A percentile compares a stretch with the other conserved stretches of the same genome.
Conservation (phyloP, 2,113 vertebrate genomes). For the Callaeas wilsoni region DNA sequence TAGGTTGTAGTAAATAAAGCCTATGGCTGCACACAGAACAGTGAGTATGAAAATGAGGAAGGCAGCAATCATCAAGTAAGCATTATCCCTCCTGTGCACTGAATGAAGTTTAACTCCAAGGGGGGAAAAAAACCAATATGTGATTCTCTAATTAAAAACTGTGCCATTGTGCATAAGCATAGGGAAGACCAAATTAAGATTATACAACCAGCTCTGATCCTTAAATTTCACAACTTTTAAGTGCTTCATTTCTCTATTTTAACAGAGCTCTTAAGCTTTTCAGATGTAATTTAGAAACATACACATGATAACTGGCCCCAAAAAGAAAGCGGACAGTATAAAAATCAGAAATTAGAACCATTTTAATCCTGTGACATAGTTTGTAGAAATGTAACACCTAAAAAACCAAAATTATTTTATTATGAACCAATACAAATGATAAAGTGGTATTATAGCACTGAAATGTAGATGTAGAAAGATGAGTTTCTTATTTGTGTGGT, state of each 20-base stretch:
- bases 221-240: not conserved
- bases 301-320: not conserved
- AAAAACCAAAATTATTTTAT: not conserved
- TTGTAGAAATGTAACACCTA: not conserved
- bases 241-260: not conserved
- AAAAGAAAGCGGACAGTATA: not conserved
- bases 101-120: not conserved
- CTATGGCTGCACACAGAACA: not conserved
- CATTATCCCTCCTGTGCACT: not conserved
- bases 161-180: not conserved
- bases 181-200: not conserved
- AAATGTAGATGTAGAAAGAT: not conserved
- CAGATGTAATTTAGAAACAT: not conserved
- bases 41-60: not conserved
- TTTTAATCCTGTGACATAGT: not conserved
- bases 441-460: not conserved
- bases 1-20: slow-evolving; percentile 16
- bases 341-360: slow-evolving; percentile 43
- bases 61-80: not conserved
- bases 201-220: not conserved
- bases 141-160: slow-evolving; percentile 1
- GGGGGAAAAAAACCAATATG: accelerated
- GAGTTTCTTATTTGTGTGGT: not conserved
- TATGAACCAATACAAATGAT: not conserved
- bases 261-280: not conserved